Conservation (phyloP, 2,113 vertebrate species). For the Petromus typicus region DNA sequence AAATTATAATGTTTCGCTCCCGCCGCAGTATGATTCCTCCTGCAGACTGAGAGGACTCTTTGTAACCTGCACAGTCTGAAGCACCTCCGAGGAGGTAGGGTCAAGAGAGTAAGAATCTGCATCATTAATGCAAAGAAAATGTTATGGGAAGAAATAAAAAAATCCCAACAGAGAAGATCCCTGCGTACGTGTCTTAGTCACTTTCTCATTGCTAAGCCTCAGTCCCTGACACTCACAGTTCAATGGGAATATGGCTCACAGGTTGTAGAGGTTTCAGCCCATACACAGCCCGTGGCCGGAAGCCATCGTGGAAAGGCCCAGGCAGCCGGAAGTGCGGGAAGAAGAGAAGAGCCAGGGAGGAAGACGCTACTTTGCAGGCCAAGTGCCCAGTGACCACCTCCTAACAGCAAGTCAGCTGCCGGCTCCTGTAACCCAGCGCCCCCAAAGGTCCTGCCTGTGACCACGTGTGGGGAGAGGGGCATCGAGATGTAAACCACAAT, state of each 20-base stretch:
- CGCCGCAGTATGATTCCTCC: neutral
- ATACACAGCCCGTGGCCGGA: too few relatives aligned
- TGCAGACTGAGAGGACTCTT: neutral
- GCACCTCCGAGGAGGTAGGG: too few relatives aligned
- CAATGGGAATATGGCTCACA: neutral
- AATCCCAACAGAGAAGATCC: accelerated
- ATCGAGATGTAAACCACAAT: neutral
- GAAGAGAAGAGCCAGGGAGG: neutral
- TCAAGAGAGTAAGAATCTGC: neutral
- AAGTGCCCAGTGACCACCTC: neutral
- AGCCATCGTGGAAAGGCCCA: neutral
- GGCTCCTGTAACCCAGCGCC: neutral
- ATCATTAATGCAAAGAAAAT: neutral
- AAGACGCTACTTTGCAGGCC: neutral
- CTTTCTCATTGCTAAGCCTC: neutral
- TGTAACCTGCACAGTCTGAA: neutral
- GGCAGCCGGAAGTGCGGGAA: neutral
- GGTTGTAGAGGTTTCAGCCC: neutral
- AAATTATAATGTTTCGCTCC: neutral
- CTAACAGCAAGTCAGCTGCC: neutral
- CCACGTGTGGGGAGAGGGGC: accelerated
- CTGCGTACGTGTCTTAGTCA: neutral
- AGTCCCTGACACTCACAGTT: neutral
- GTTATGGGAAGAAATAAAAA: neutral
- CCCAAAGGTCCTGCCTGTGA: neutral